These are phyloP conservation scores for Varroa destructor DNA, from an alignment of 1,140 invertebrate genomes.

Conservation along the genomic window DNA sequence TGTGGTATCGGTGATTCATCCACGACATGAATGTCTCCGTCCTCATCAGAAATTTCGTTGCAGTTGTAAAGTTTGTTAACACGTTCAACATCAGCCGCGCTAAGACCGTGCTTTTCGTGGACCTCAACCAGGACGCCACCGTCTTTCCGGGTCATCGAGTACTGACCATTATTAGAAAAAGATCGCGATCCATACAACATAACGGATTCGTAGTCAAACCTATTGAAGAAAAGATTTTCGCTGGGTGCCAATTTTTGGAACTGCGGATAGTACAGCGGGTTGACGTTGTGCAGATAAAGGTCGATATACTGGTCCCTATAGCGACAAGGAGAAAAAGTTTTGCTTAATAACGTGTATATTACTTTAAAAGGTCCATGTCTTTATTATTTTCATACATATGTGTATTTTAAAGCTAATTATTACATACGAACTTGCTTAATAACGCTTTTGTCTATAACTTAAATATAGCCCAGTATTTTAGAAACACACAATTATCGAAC, in stretches of 20 bases:
- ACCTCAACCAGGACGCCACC: constrained; percentile 34
- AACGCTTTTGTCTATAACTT: too few species aligned
- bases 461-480: too few species aligned
- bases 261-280: constrained; percentile 25
- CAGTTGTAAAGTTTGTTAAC: constrained; percentile 40
- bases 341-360: not conserved
- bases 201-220: constrained; percentile 34
- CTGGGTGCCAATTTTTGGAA: constrained; percentile 34
- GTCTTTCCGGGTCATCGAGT: constrained; percentile 29
- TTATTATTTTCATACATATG: too few species aligned
- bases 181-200: constrained; percentile 34
- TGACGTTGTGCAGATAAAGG: constrained; percentile 32
- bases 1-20: too few species aligned
- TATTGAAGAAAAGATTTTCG: constrained; percentile 33
- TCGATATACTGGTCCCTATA: constrained; percentile 21
- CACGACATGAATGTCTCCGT: not conserved
- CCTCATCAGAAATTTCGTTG: not conserved
- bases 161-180: constrained; percentile 29
- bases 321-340: not conserved
- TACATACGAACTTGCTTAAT: too few species aligned
- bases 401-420: too few species aligned
- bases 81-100: constrained; percentile 37
- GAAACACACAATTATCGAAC: too few species aligned
- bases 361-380: too few species aligned
- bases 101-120: constrained; percentile 38